Evolutionary conservation across 2,797 vertebrate species (phyloP).

Genomic region (Platyrinchus mystaceus): DNA sequence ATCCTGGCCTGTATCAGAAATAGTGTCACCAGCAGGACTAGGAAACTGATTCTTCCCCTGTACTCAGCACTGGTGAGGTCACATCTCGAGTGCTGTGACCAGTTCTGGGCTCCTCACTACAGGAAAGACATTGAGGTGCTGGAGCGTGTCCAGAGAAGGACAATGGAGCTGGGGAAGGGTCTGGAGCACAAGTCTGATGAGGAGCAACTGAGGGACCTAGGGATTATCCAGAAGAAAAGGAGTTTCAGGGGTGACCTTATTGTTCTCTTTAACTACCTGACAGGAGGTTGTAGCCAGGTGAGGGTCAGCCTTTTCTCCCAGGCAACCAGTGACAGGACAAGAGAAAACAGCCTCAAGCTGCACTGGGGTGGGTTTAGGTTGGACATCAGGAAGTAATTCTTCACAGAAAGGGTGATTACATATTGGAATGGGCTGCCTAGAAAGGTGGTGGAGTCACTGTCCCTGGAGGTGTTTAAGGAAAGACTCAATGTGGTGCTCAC

Average conservation of each 20-base stretch:
- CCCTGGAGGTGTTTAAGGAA: background rate
- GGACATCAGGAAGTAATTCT: background rate
- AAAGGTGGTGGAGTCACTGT: accelerated
- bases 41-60: background rate
- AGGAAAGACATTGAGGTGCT: background rate
- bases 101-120: background rate
- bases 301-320: background rate
- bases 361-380: background rate
- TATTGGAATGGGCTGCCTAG: background rate
- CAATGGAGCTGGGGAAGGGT: background rate
- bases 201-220: background rate
- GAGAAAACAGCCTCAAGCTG: background rate
- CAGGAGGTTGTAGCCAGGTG: background rate
- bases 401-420: background rate
- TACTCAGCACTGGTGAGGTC: background rate
- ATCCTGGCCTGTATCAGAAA: background rate
- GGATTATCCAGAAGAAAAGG: background rate
- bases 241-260: background rate
- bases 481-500: background rate
- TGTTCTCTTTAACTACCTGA: background rate
- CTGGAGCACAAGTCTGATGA: background rate
- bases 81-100: background rate
- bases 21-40: background rate
- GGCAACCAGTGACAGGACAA: background rate
- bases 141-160: background rate